A percentile compares a stretch with the other conserved stretches of the same genome.
Conservation (phyloP, 2,113 vertebrate genomes). For the Alligator mississippiensis region DNA sequence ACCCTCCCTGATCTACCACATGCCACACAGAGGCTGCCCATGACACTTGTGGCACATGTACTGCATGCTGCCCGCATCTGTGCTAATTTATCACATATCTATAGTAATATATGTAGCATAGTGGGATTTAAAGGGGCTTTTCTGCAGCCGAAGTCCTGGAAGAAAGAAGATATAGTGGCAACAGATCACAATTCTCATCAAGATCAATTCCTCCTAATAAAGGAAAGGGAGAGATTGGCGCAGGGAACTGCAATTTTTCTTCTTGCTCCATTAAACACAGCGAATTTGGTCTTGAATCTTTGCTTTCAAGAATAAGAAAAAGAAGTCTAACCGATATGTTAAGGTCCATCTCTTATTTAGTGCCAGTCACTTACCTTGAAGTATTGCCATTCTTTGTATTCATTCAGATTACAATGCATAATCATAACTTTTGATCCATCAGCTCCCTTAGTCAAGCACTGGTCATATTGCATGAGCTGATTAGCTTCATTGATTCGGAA, state of each 20-base stretch:
- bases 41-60: too few species aligned
- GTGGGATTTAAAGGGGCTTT: not conserved
- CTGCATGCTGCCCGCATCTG: not conserved
- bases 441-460: conserved; percentile 89
- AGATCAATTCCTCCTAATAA: not conserved
- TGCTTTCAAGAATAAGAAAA: not conserved
- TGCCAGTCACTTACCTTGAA: conserved; percentile 87
- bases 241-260: not conserved
- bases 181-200: not conserved
- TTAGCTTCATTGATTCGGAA: conserved; percentile 97
- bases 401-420: conserved; percentile 92
- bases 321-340: not conserved
- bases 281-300: not conserved
- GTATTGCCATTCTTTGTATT: conserved; percentile 94
- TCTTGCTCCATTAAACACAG: not conserved
- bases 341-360: not conserved
- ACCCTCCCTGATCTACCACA: too few species aligned
- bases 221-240: not conserved
- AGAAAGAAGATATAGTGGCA: not conserved
- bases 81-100: not conserved
- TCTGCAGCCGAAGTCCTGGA: not conserved
- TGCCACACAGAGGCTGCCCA: too few species aligned
- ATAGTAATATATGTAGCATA: not conserved
- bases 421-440: conserved; percentile 90
- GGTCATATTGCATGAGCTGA: conserved; percentile 98